Evolutionary conservation across 2,888 invertebrate genomes (phyloP), one percentile per base, ranked within the genome.

Genomic region (Agriopis marginaria): DNA sequence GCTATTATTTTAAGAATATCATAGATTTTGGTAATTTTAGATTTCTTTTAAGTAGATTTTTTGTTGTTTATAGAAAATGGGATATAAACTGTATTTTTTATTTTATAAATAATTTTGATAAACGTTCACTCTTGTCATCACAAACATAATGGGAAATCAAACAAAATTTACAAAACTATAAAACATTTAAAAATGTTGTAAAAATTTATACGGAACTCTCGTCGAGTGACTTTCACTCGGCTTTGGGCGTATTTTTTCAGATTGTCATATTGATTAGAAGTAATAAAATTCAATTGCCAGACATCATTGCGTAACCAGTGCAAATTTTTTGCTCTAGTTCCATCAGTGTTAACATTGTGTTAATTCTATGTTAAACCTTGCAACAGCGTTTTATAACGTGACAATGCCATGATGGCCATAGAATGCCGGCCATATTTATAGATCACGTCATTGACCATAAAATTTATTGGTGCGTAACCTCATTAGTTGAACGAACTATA

Each of bases 401-500:
- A 71, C 68, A 75, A 66, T 68, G 65, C 62, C 66, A 66, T 73
- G 58, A 70, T 74, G 61, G 54, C 66, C 60, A 74, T 68, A 61
- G 64, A 63, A 62, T 63, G 69, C 51, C 49, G n/a, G 47, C 70
- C 75, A 76, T 79, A 80, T 78, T 77, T 70, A 74, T 68, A 68
- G 69, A 67, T 75, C 77, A 71, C 82, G 81, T 86, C 84, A 86
- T 82, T 83, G 79, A 80, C 82, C 82, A 83, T 82, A 80, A 82
- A 80, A 84, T 82, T 86, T 83, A 85, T 84, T 85, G 83, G 82
- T 86, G 82, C 88, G 89, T 91, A 90, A 88, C 90, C 89, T 88
- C 88, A 89, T 92, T 90, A 90, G 89, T 89, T 87, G 91, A 90
- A 92, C 83, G 90, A 88, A 91, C 90, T 89, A 85, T 88, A 93